These are phyloP conservation scores for Aquatica leii DNA, from an alignment of 2,888 invertebrate species.

Conservation along the genomic window DNA sequence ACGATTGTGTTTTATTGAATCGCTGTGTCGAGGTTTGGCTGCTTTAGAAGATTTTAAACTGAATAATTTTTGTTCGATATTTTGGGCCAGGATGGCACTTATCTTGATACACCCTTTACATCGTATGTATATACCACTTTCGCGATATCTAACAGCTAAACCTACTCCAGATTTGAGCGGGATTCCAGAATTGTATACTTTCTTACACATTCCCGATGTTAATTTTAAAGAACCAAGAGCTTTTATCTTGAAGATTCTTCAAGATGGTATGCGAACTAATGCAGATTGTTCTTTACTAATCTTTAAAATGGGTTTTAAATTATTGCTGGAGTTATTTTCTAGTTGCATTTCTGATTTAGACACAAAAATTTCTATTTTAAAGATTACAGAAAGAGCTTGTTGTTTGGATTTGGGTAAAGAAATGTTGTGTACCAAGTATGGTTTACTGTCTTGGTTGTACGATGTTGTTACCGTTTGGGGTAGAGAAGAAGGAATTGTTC, in stretches of 20 bases:
- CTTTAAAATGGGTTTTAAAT: slow-evolving; percentile 78
- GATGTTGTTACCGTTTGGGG: slow-evolving; percentile 51
- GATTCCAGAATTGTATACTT: slow-evolving; percentile 88
- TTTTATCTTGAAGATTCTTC: slow-evolving; percentile 81
- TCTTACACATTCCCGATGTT: slow-evolving; percentile 82
- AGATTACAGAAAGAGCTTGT: slow-evolving; percentile 69
- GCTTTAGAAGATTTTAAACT: slow-evolving; percentile 54
- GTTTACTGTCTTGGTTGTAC: slow-evolving; percentile 75
- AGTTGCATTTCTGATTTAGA: slow-evolving; percentile 70
- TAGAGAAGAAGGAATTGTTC: slow-evolving; percentile 16
- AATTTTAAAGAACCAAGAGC: slow-evolving; percentile 72
- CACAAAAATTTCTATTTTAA: slow-evolving; percentile 72
- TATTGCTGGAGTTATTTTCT: slow-evolving; percentile 75
- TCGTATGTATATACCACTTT: slow-evolving; percentile 78
- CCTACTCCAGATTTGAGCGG: slow-evolving; percentile 76
- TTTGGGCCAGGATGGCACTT: slow-evolving; percentile 74
- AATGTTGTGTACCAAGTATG: slow-evolving; percentile 72
- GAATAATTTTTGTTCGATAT: slow-evolving; percentile 66
- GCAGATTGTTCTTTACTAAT: slow-evolving; percentile 78
- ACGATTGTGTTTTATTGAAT: slow-evolving; percentile 73
- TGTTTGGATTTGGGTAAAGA: slow-evolving; percentile 71
- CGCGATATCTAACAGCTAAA: slow-evolving; percentile 66
- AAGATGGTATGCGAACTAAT: slow-evolving; percentile 78
- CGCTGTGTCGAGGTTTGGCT: slow-evolving; percentile 70
- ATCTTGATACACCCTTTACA: slow-evolving; percentile 78